Evolutionary conservation across 2,113 vertebrate genomes (phyloP).

Genomic region (Antechinus stuartii): DNA sequence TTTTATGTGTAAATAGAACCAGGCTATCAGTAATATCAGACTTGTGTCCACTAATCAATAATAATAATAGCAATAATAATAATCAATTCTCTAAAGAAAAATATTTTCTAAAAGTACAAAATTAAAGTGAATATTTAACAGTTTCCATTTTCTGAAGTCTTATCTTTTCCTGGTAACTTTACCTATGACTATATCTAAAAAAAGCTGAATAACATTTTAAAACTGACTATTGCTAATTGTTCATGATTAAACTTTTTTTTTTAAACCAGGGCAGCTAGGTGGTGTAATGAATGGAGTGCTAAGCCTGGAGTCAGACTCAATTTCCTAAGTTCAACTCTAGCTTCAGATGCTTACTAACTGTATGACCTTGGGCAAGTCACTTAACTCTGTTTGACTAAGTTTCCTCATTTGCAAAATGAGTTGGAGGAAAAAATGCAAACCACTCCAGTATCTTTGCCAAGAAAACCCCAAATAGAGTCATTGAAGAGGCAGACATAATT

Average conservation of each 20-base stretch:
- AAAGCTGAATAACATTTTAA: neutral
- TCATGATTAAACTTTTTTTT: neutral
- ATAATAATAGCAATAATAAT: neutral
- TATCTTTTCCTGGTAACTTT: neutral
- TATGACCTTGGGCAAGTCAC: neutral
- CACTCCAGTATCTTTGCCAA: neutral
- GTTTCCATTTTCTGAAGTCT: neutral
- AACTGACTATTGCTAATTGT: neutral
- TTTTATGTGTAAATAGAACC: neutral
- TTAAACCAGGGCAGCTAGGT: neutral
- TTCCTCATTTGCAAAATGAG: neutral
- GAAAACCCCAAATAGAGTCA: neutral
- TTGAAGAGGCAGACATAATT: neutral
- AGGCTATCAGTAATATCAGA: neutral
- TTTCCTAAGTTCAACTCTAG: neutral
- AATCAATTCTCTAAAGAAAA: neutral
- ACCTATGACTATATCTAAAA: neutral
- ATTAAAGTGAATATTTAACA: neutral
- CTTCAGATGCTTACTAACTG: neutral
- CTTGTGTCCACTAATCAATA: neutral
- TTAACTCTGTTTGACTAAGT: neutral
- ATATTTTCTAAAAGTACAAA: slow-evolving; percentile 5
- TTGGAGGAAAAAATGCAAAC: neutral
- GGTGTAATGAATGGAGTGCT: neutral
- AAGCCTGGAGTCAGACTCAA: neutral